Conservation (phyloP, 1,140 invertebrate species). For the Drosophila lacteicornis region DNA sequence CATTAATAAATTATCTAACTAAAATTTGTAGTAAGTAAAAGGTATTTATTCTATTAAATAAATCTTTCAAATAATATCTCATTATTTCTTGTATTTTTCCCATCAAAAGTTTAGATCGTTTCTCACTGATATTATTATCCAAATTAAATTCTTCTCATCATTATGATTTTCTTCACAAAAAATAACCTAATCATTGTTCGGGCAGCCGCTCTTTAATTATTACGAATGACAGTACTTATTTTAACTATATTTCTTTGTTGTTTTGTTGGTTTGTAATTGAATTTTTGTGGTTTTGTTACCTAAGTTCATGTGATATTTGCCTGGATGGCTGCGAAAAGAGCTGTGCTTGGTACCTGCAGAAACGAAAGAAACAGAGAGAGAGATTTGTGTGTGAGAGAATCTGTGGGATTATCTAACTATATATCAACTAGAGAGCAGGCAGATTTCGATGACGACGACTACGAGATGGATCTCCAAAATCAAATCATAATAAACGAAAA, state of each 20-base stretch:
- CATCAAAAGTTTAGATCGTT: too few species aligned
- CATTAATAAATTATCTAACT: too few species aligned
- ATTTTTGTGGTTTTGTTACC: slow-evolving; percentile 69
- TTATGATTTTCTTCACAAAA: not conserved
- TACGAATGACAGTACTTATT: slow-evolving; percentile 65
- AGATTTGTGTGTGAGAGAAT: slow-evolving; percentile 53
- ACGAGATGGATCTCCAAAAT: slow-evolving; percentile 14
- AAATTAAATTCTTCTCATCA: not conserved
- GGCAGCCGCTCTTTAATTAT: slow-evolving; percentile 54
- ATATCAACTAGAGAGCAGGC: slow-evolving; percentile 25
- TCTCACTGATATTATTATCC: not conserved
- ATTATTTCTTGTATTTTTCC: too few species aligned
- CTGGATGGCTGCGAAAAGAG: slow-evolving; percentile 83
- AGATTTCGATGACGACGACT: slow-evolving; percentile 28
- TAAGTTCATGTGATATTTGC: slow-evolving; percentile 85
- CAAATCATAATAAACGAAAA: slow-evolving; percentile 18
- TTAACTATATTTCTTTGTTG: slow-evolving; percentile 7
- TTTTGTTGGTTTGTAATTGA: slow-evolving; percentile 41
- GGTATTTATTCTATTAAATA: not conserved
- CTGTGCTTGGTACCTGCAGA: slow-evolving; percentile 82
- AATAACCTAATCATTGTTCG: slow-evolving; percentile 18
- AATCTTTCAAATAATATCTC: too few species aligned
- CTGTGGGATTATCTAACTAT: slow-evolving; percentile 12
- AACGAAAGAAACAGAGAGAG: slow-evolving; percentile 61
- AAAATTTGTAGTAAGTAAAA: too few species aligned